Conservation (phyloP, 2,888 invertebrate genomes). For the Atherix ibis region DNA sequence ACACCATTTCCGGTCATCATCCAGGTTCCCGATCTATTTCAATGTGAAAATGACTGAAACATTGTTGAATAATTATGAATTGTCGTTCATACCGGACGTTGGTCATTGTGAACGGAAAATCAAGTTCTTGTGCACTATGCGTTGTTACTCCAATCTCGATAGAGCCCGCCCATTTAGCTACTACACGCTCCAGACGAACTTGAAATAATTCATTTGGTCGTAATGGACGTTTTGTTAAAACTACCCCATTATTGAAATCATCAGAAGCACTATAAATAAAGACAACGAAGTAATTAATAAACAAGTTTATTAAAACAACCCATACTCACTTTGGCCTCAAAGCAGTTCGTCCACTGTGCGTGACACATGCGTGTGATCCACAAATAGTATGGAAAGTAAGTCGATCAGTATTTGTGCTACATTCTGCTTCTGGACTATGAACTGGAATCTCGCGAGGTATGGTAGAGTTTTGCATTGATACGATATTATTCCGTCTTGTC, state of each 20-base stretch:
- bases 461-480: conserved; percentile 15
- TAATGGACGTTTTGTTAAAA: conserved; percentile 71
- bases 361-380: conserved; percentile 83
- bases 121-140: conserved; percentile 70
- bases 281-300: no score
- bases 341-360: conserved; percentile 78
- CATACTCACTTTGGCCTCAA: conserved; percentile 71
- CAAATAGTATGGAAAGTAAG: conserved; percentile 82
- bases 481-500: conserved; percentile 46
- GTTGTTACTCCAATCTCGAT: conserved; percentile 89
- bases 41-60: neutral
- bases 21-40: conserved; percentile 74
- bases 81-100: conserved; percentile 51
- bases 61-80: no score
- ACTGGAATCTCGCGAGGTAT: conserved; percentile 27
- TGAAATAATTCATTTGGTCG: conserved; percentile 84
- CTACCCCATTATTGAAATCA: conserved; percentile 89
- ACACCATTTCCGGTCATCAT: conserved; percentile 90
- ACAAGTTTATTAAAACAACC: conserved; percentile 5
- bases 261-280: conserved; percentile 55
- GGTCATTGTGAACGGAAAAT: conserved; percentile 90
- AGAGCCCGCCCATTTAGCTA: conserved; percentile 89
- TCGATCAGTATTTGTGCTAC: conserved; percentile 41
- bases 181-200: conserved; percentile 76
- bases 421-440: conserved; percentile 31